Evolutionary conservation across 2,113 vertebrate species (phyloP).

Genomic region (Gila orcuttii): DNA sequence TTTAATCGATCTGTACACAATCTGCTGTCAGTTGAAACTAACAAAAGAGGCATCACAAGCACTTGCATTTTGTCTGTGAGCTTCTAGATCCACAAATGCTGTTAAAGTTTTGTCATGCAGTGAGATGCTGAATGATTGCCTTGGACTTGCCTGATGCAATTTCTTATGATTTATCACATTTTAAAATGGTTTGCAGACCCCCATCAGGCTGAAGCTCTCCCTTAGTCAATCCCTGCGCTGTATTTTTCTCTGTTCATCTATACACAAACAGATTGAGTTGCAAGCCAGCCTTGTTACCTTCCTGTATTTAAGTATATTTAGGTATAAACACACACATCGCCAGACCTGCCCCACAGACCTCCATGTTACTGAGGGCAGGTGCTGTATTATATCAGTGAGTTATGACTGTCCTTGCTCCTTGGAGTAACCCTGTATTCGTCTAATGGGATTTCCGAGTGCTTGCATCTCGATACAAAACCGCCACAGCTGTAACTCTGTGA

Average conservation of each 20-base stretch:
- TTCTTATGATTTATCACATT: background rate
- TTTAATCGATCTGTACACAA: background rate
- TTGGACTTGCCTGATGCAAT: background rate
- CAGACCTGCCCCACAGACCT: constrained; percentile 21
- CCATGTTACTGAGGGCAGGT: constrained; percentile 42
- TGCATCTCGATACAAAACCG: constrained; percentile 30
- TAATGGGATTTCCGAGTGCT: constrained; percentile 54
- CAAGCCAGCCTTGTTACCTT: constrained; percentile 24
- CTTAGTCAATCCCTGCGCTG: background rate
- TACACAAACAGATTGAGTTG: constrained; percentile 30
- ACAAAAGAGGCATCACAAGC: no score
- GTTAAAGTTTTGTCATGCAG: background rate
- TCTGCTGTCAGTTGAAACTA: background rate
- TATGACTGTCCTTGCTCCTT: constrained; percentile 29
- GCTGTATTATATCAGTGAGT: constrained; percentile 35
- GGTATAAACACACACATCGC: constrained; percentile 6
- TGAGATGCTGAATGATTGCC: background rate
- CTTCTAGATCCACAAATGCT: background rate
- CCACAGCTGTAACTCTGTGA: constrained; percentile 6
- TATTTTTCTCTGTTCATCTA: background rate
- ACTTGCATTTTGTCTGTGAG: background rate
- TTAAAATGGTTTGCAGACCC: background rate
- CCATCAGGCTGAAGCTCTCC: background rate
- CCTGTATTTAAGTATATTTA: constrained; percentile 14
- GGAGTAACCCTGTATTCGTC: constrained; percentile 37